Evolutionary conservation across 2,113 vertebrate genomes (phyloP), one percentile per base, ranked within the genome.

Genomic region (Macquaria ambigua): DNA sequence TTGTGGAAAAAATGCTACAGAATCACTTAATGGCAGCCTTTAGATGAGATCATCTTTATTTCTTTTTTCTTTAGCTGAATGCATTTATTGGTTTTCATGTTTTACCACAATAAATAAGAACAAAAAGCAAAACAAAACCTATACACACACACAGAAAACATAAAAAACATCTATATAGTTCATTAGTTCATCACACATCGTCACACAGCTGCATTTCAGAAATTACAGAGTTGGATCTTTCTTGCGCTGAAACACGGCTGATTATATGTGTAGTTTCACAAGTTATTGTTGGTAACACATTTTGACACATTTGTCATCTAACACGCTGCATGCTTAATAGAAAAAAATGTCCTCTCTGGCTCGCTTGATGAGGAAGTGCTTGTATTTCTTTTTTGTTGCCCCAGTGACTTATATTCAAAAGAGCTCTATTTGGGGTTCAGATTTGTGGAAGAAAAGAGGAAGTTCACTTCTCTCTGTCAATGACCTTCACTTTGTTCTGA

Each of bases 341-440:
- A 43, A 43, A 18, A 18, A 72, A 18, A 81, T n/a, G 4, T 71
- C 15, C 8, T 41, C 23, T 71, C 23, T 2, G 12, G 23, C 39
- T 61, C 21, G 7, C 48, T 71, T 41, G 2, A 71, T 64, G 58
- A 81, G 59, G 61, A 76, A 76, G 72, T 66, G 20, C 37, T 41
- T 72, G 8, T 66, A n/a, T 58, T 31, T 20, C 12, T 34, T 43
- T 34, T 50, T n/a, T 63, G 12, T 9, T 34, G 6, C 10, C 14
- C 1, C 43, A 28, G 11, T 43, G 31, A 41, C 52, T 18, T 2
- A 76, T 28, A 75, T 68, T 68, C 20, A 50, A 61, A 46, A 46
- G 0, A n/a, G 3, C 14, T 69, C 12, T 74, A 21, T 55, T 73
- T 56, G 14, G 10, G 8, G 21, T 62, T 41, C 1, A 52, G 16